Evolutionary conservation across 1,140 invertebrate species (phyloP).

Genomic region (Myzus persicae): DNA sequence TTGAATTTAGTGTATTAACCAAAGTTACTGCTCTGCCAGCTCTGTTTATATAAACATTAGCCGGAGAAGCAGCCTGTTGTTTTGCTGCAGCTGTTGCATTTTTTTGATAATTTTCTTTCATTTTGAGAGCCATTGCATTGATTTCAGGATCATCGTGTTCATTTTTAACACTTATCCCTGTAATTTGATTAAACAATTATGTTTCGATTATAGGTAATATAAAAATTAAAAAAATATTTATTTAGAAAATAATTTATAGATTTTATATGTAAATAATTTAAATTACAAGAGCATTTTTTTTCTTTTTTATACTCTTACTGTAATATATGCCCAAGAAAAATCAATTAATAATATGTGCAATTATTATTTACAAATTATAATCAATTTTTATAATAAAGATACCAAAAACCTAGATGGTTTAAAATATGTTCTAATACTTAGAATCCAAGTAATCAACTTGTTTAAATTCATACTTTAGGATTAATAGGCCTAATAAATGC

Average conservation of each 20-base stretch:
- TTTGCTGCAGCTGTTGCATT: conserved; percentile 69
- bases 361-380: neutral
- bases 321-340: neutral
- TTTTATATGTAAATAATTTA: neutral
- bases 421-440: too few relatives aligned
- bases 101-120: conserved; percentile 84
- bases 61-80: neutral
- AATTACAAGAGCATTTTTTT: too few relatives aligned
- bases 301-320: neutral
- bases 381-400: too few relatives aligned
- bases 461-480: too few relatives aligned
- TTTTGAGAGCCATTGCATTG: conserved; percentile 81
- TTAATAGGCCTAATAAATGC: neutral
- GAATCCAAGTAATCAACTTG: too few relatives aligned
- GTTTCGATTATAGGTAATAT: neutral
- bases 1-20: neutral
- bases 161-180: conserved; percentile 68
- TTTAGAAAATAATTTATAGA: neutral
- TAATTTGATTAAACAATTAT: conserved; percentile 52
- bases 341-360: neutral
- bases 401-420: too few relatives aligned
- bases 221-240: neutral
- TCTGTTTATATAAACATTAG: conserved; percentile 49
- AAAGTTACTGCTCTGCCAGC: neutral
- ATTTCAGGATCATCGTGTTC: conserved; percentile 83